Evolutionary conservation across 2,888 invertebrate genomes (phyloP).

Genomic region (Isoperla grammatica): DNA sequence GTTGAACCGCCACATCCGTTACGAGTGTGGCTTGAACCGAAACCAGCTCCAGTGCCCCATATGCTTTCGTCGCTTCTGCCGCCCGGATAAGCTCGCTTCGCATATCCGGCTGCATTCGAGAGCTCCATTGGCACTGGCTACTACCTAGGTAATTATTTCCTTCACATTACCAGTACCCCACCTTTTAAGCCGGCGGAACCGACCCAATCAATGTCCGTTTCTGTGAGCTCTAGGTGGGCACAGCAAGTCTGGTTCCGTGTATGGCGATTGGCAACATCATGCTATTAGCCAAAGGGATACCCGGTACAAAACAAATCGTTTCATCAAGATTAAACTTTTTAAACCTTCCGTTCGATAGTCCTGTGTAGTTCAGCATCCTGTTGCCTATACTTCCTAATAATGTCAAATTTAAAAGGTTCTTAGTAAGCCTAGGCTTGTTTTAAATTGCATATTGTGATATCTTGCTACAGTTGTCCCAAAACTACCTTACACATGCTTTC

Average conservation of each 20-base stretch:
- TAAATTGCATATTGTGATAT: too few species aligned
- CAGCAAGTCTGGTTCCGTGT: slow-evolving; percentile 3
- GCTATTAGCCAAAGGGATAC: slow-evolving; percentile 1
- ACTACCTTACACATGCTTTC: too few species aligned
- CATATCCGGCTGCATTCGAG: slow-evolving; percentile 42
- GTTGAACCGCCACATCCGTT: slow-evolving; percentile 39
- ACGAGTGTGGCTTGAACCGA: slow-evolving; percentile 40
- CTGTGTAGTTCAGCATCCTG: too few species aligned
- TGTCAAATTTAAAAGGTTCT: too few species aligned
- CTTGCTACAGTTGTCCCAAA: too few species aligned
- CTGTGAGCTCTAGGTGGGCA: slow-evolving; percentile 3
- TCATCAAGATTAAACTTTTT: too few species aligned
- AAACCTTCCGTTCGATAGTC: too few species aligned
- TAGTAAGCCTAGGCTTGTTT: too few species aligned
- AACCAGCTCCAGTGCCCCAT: neutral
- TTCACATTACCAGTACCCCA: neutral
- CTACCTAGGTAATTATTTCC: neutral
- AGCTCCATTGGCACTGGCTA: slow-evolving; percentile 7
- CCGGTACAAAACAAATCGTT: too few species aligned
- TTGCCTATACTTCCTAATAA: too few species aligned
- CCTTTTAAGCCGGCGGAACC: neutral
- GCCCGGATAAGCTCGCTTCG: slow-evolving; percentile 42
- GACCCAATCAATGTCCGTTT: neutral
- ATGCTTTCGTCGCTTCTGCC: neutral
- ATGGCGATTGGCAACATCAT: neutral